These are phyloP conservation scores for Lamellibrachia columna DNA, from an alignment of 2,888 invertebrate species.

Conservation along the genomic window DNA sequence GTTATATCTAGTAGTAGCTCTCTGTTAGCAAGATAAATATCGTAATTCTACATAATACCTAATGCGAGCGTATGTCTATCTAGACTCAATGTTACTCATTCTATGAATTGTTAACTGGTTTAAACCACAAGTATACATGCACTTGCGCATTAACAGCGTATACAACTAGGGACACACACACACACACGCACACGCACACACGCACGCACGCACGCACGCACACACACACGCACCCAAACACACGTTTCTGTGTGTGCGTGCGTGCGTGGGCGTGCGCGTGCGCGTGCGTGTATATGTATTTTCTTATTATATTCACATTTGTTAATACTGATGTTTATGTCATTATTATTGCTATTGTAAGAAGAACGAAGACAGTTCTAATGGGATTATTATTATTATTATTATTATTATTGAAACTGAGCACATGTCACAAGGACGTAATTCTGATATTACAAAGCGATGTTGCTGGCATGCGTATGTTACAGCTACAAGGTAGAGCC, in stretches of 20 bases:
- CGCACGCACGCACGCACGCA: background rate
- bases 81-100: background rate
- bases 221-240: background rate
- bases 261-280: background rate
- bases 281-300: too few relatives aligned
- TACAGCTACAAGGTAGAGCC: constrained; percentile 51
- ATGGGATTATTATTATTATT: background rate
- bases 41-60: too few relatives aligned
- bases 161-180: too few relatives aligned
- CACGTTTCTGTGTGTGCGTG: background rate
- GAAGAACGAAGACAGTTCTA: background rate
- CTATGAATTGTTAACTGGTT: too few relatives aligned
- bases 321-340: too few relatives aligned
- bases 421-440: background rate
- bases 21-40: too few relatives aligned
- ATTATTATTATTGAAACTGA: background rate
- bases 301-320: too few relatives aligned
- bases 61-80: background rate
- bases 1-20: too few relatives aligned
- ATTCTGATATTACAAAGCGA: background rate
- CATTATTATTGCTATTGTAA: too few relatives aligned
- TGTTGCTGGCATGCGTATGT: background rate
- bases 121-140: too few relatives aligned
- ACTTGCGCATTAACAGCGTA: too few relatives aligned
- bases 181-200: background rate